phyloP scores from a whole-genome alignment of 2,113 vertebrate species.

The Thymallus thymallus region DNA sequence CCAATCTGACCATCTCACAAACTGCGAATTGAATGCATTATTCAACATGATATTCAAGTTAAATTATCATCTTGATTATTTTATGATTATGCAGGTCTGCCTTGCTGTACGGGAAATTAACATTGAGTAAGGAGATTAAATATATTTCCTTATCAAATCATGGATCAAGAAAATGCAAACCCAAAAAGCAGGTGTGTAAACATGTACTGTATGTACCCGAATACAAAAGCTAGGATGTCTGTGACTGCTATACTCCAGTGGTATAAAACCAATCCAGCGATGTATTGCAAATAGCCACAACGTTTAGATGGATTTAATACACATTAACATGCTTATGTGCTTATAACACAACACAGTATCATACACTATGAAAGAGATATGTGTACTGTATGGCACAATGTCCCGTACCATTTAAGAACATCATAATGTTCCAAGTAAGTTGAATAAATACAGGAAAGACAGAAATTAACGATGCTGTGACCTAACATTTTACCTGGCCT shows the following conservation, averaged over 20 bases:
- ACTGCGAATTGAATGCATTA: slow-evolving; percentile 11
- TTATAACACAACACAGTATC: slow-evolving; percentile 16
- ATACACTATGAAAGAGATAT: slow-evolving; percentile 5
- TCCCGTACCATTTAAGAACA: not conserved
- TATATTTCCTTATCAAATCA: slow-evolving; percentile 8
- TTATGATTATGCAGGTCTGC: slow-evolving; percentile 1
- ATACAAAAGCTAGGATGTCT: slow-evolving; percentile 16
- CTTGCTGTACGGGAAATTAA: slow-evolving; percentile 14
- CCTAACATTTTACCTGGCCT: not conserved
- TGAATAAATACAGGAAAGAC: slow-evolving; percentile 40
- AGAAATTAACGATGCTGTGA: not conserved
- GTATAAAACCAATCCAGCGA: not conserved
- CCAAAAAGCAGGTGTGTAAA: not conserved
- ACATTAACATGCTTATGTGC: slow-evolving; percentile 41
- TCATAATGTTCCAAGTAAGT: slow-evolving; percentile 10
- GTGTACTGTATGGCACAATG: slow-evolving; percentile 25
- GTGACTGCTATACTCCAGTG: not conserved
- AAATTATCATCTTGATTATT: not conserved
- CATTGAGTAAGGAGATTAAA: not conserved
- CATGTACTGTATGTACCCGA: not conserved
- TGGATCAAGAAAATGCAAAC: not conserved
- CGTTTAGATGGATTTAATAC: not conserved
- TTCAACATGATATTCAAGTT: slow-evolving; percentile 1
- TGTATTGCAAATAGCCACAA: slow-evolving; percentile 17
- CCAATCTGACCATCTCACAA: slow-evolving; percentile 12